Conservation (phyloP, 2,888 invertebrate species). For the Zeuzera pyrina region DNA sequence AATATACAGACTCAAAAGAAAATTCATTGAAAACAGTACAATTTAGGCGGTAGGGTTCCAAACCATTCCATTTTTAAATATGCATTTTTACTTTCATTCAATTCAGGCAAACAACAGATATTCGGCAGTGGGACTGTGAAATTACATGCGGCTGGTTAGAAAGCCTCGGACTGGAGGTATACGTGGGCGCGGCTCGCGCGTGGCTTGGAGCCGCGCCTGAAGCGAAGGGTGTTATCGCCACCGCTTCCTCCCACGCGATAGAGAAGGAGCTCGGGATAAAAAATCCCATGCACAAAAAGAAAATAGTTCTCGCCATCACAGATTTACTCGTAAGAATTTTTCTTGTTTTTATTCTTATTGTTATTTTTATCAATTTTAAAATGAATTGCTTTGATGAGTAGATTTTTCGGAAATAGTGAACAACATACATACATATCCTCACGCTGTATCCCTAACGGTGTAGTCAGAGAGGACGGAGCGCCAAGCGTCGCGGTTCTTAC, state of each 20-base stretch:
- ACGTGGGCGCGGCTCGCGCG: constrained; percentile 83
- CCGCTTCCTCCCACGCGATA: constrained; percentile 84
- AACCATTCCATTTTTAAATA: too few relatives aligned
- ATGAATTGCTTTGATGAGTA: too few relatives aligned
- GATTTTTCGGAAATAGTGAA: too few relatives aligned
- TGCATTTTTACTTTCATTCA: too few relatives aligned
- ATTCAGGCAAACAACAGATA: constrained; percentile 80
- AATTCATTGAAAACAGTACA: too few relatives aligned
- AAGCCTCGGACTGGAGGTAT: constrained; percentile 82
- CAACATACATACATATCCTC: too few relatives aligned
- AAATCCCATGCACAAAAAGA: constrained; percentile 92
- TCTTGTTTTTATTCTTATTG: neutral
- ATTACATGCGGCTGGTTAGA: constrained; percentile 88
- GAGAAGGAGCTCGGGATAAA: constrained; percentile 92
- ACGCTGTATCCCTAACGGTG: too few relatives aligned
- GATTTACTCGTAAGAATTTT: constrained; percentile 65
- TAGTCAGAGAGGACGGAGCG: too few relatives aligned
- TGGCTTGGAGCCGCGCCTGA: constrained; percentile 86
- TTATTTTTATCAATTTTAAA: too few relatives aligned
- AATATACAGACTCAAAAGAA: too few relatives aligned
- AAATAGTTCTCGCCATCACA: constrained; percentile 83
- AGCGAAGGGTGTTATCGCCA: constrained; percentile 76
- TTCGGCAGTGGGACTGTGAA: constrained; percentile 86
- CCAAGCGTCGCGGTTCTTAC: too few relatives aligned
- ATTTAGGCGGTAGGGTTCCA: too few relatives aligned